Evolutionary conservation across 2,113 vertebrate species (phyloP), one percentile per base, ranked within the genome.

Genomic region (Equus quagga): DNA sequence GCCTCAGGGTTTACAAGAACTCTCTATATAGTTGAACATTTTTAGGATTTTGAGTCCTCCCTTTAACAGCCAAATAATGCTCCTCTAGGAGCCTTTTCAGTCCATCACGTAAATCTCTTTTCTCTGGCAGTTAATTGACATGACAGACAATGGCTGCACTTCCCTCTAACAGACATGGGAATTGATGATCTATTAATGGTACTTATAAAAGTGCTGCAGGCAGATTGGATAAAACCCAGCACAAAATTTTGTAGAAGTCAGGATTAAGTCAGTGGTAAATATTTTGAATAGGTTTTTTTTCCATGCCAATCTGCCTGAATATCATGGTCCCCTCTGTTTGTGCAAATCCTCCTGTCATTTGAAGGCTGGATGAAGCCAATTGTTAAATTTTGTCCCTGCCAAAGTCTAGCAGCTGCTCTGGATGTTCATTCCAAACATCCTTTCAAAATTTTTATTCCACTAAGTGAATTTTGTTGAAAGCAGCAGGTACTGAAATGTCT

Each of bases 381-480:
- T 72, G 64, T 96, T 89, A 89, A 51, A 70, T 84, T 94, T 41
- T 84, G 26, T 69, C 33, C 41, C 36, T 44, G 69, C 60, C 80
- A 56, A 97, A 81, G 26, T 60, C 36, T 0, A 41, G 56, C 51
- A 95, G 95, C 36, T 95, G 36, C 46, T 82, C 51, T 78, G 31
- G 51, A 62, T 69, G 54, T 17, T 95, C 65, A 73, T 84, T 28
- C 3, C 15, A 85, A 89, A 80, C 4, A 86, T 36, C n/a, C 3
- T 89, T 91, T 89, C 15, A 72, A 84, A 49, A 33, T 56, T 81
- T 79, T 28, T 83, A 65, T 80, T 82, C 36, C 36, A 72, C 36
- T 36, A 75, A 93, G 79, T 91, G 46, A 78, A 89, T 94, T 88
- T 65, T 95, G 60, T 73, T 79, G 56, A 95, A 93, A 93, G 36